Conservation (phyloP, 2,113 vertebrate genomes). For the Thomomys bottae region DNA sequence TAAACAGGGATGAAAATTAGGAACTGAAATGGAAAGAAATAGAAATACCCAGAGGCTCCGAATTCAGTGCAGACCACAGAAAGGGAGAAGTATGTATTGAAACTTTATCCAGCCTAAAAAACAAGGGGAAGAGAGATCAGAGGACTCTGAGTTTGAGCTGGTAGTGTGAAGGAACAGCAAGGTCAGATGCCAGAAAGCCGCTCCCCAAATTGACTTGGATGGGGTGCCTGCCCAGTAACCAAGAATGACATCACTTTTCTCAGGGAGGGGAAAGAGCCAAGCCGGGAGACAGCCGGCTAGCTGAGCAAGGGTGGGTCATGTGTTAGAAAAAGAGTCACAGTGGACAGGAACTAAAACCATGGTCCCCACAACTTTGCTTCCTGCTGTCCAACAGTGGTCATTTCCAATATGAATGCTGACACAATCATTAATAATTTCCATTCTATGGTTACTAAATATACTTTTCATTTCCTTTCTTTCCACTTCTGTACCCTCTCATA, state of each 20-base stretch:
- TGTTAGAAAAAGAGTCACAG: neutral
- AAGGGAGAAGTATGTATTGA: neutral
- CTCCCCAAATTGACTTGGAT: neutral
- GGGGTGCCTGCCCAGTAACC: neutral
- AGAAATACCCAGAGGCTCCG: neutral
- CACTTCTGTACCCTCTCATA: neutral
- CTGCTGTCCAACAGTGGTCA: neutral
- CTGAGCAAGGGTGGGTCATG: neutral
- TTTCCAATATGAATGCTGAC: neutral
- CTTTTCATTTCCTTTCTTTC: conserved; percentile 2
- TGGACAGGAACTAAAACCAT: neutral
- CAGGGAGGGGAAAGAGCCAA: neutral
- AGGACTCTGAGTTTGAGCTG: neutral
- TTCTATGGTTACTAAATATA: neutral
- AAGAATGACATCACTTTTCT: neutral
- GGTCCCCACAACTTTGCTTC: neutral
- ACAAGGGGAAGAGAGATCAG: neutral
- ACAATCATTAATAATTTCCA: neutral
- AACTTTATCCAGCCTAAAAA: neutral
- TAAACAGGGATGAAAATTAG: neutral
- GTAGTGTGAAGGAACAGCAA: neutral
- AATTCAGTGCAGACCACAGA: neutral
- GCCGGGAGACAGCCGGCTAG: neutral
- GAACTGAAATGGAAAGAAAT: neutral
- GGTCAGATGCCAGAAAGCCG: neutral